Percentiles rank a stretch among this genome's conserved stretches.
phyloP scores from a whole-genome alignment of 2,888 invertebrate species.

The Coecobrya sp. region DNA sequence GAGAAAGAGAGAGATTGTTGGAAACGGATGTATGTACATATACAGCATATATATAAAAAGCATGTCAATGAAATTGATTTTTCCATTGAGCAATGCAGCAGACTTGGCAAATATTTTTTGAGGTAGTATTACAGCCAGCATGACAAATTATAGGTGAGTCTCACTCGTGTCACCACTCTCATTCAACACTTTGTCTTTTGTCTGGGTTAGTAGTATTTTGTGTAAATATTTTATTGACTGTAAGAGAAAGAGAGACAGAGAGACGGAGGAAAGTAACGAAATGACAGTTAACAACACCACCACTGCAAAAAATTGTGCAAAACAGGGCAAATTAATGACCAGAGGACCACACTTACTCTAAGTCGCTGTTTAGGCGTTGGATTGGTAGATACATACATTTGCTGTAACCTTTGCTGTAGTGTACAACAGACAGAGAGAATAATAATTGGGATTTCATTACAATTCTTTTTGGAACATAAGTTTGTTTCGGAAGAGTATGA shows the following conservation, averaged over 20 bases:
- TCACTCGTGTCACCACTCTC: constrained; percentile 66
- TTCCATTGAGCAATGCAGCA: constrained; percentile 80
- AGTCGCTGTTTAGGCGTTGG: constrained; percentile 83
- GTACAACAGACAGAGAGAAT: constrained; percentile 48
- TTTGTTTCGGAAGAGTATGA: neutral
- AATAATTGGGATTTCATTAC: constrained; percentile 11
- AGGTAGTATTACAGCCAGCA: neutral
- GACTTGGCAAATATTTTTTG: constrained; percentile 39
- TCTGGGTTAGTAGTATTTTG: constrained; percentile 59
- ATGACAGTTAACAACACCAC: constrained; percentile 58
- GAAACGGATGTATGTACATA: neutral
- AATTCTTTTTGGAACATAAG: neutral
- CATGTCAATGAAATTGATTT: constrained; percentile 78
- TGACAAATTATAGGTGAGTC: constrained; percentile 40
- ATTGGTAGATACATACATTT: constrained; percentile 84
- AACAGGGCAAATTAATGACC: constrained; percentile 64
- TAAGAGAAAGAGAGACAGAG: constrained; percentile 45
- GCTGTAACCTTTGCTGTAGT: constrained; percentile 86
- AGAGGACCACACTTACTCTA: constrained; percentile 84
- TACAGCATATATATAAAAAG: constrained; percentile 1
- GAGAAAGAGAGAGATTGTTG: neutral
- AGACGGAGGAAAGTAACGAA: constrained; percentile 49
- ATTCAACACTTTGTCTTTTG: constrained; percentile 58
- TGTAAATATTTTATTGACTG: constrained; percentile 63
- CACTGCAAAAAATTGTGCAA: constrained; percentile 56